phyloP scores from a whole-genome alignment of 2,888 invertebrate species.

The Petrolisthes manimaculis region DNA sequence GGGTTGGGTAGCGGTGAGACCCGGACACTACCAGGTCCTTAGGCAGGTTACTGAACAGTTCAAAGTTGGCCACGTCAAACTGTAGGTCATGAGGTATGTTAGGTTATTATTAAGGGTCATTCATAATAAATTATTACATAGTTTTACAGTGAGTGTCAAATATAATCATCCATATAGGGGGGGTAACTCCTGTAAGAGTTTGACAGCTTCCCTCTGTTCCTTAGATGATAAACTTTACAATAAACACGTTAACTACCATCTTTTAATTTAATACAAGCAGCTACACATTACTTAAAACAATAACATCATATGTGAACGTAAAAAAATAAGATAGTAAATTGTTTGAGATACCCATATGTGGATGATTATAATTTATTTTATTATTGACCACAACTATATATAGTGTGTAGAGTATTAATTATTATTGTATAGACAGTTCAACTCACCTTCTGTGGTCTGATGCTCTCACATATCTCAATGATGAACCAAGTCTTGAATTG shows the following conservation, averaged over 20 bases:
- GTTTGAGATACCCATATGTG: no score
- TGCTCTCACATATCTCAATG: slow-evolving; percentile 96
- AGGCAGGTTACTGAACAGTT: slow-evolving; percentile 96
- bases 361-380: no score
- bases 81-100: slow-evolving; percentile 65
- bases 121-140: background rate
- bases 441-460: slow-evolving; percentile 85
- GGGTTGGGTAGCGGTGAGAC: slow-evolving; percentile 88
- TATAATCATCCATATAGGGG: no score
- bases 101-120: background rate
- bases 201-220: no score
- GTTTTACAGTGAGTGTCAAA: no score
- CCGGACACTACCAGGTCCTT: slow-evolving; percentile 89
- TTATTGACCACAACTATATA: background rate
- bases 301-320: no score
- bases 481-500: slow-evolving; percentile 94
- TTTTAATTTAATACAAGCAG: no score
- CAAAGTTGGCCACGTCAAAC: slow-evolving; percentile 96
- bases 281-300: no score
- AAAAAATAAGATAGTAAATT: no score
- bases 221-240: no score
- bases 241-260: no score
- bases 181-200: no score
- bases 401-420: background rate
- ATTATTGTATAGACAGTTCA: background rate